Conservation (phyloP, 2,113 vertebrate genomes). For the Oxygymnocypris stewartii region DNA sequence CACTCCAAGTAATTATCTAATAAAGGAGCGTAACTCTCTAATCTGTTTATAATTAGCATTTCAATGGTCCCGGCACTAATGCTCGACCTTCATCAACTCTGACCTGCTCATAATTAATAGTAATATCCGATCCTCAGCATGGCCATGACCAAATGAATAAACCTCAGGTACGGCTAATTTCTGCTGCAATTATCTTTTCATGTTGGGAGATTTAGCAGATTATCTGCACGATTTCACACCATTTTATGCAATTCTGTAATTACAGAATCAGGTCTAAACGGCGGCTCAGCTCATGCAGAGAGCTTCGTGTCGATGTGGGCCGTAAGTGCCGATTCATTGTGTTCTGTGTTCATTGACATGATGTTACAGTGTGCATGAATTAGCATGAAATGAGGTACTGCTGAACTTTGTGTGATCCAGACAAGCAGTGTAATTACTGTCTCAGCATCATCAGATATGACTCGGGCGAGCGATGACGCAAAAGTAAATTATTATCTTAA, state of each 20-base stretch:
- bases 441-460: slow-evolving; percentile 24
- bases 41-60: slow-evolving; percentile 99
- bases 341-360: slow-evolving; percentile 19
- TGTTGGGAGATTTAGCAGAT: slow-evolving; percentile 99
- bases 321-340: slow-evolving; percentile 4
- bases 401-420: slow-evolving; percentile 8
- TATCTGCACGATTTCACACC: slow-evolving; percentile 99
- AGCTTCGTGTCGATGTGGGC: background rate
- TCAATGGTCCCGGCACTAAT: slow-evolving; percentile 98
- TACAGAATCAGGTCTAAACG: slow-evolving; percentile 88
- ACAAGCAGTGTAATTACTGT: background rate
- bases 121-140: slow-evolving; percentile 96
- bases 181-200: slow-evolving; percentile 99
- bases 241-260: slow-evolving; percentile 89
- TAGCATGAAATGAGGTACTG: slow-evolving; percentile 19
- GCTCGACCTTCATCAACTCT: slow-evolving; percentile 99
- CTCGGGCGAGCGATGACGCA: background rate
- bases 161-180: slow-evolving; percentile 99
- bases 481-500: background rate
- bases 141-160: slow-evolving; percentile 99
- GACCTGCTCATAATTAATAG: slow-evolving; percentile 98
- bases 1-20: slow-evolving; percentile 94
- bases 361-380: slow-evolving; percentile 32
- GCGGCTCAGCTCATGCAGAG: slow-evolving; percentile 75
- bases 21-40: slow-evolving; percentile 98